phyloP scores from a whole-genome alignment of 1,140 invertebrate genomes.

The Apis cerana region DNA sequence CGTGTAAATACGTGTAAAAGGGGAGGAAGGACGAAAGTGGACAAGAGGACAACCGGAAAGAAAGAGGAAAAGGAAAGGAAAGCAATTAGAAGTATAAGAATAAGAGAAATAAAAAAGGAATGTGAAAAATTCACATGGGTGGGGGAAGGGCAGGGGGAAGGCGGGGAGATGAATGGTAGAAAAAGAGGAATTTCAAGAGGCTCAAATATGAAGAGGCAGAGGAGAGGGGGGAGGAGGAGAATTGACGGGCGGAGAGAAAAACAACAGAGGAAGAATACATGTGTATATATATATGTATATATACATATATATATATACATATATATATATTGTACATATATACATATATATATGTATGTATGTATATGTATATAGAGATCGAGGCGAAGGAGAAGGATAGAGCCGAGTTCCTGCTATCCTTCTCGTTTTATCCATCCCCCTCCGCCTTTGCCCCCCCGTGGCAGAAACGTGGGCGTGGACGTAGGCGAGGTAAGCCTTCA shows the following conservation, averaged over 20 bases:
- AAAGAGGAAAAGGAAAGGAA: not conserved
- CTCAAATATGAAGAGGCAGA: not conserved
- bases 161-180: not conserved
- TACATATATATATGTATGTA: no score
- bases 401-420: constrained; percentile 31
- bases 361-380: constrained; percentile 3
- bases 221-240: not conserved
- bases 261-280: not conserved
- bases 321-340: no score
- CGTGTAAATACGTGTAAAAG: not conserved
- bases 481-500: constrained; percentile 68
- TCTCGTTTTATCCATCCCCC: constrained; percentile 18
- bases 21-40: not conserved
- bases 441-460: constrained; percentile 19
- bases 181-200: constrained; percentile 27
- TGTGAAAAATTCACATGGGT: not conserved
- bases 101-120: not conserved
- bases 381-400: constrained; percentile 39
- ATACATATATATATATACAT: no score
- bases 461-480: constrained; percentile 66
- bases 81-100: constrained; percentile 22
- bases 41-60: not conserved
- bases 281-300: no score
- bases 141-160: not conserved
- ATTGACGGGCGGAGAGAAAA: not conserved